These are phyloP conservation scores for Melieria omissa DNA, from an alignment of 2,888 invertebrate species.

Conservation along the genomic window DNA sequence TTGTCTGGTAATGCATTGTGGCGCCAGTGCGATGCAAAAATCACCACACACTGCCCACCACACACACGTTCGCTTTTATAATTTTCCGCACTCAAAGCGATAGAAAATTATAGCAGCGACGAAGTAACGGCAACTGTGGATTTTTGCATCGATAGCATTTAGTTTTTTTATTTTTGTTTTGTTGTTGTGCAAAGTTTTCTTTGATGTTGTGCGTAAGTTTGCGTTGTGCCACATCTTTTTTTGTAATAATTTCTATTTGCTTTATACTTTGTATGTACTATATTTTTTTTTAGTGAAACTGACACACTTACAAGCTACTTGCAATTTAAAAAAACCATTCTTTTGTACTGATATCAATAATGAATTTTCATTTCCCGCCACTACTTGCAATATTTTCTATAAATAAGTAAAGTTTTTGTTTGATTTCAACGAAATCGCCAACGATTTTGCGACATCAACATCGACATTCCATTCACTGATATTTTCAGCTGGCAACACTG, in stretches of 20 bases:
- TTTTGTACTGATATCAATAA: too few species aligned
- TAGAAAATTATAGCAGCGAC: slow-evolving; percentile 1
- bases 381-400: too few species aligned
- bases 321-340: too few species aligned
- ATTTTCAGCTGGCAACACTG: slow-evolving; percentile 59
- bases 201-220: neutral
- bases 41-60: slow-evolving; percentile 35
- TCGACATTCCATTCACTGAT: slow-evolving; percentile 43
- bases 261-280: too few species aligned
- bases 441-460: too few species aligned
- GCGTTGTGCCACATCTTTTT: too few species aligned
- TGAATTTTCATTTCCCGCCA: too few species aligned
- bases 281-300: too few species aligned
- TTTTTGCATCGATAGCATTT: slow-evolving; percentile 17
- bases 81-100: neutral
- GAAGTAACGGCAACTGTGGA: slow-evolving; percentile 8
- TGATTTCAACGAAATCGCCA: too few species aligned
- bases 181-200: neutral
- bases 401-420: too few species aligned
- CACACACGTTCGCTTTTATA: neutral
- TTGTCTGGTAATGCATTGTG: slow-evolving; percentile 82
- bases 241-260: too few species aligned
- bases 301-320: too few species aligned
- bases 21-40: slow-evolving; percentile 61
- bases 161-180: neutral